These are phyloP conservation scores for Synanthedon formicaeformis DNA, from an alignment of 2,888 invertebrate genomes.

Conservation along the genomic window DNA sequence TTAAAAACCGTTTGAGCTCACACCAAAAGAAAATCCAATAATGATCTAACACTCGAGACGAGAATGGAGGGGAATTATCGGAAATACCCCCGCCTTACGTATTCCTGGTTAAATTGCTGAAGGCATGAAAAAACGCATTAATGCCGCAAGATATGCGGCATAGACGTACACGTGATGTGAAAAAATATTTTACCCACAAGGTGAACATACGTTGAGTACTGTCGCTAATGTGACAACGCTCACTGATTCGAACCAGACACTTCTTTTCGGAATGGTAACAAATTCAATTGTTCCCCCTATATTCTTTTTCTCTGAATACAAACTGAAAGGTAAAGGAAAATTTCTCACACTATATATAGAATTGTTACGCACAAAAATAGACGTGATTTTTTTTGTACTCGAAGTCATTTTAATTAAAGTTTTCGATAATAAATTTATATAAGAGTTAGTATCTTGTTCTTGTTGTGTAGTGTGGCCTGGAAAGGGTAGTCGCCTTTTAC, in stretches of 20 bases:
- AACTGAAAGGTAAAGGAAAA: no score
- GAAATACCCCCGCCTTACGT: conserved; percentile 17
- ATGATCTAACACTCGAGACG: conserved; percentile 13
- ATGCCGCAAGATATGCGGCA: conserved; percentile 19
- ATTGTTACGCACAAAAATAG: no score
- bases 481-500: no score
- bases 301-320: no score
- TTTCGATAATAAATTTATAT: no score
- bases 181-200: conserved; percentile 7
- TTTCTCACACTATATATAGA: no score
- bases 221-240: background rate
- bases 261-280: background rate
- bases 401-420: no score
- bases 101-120: conserved; percentile 22
- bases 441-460: no score
- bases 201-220: background rate
- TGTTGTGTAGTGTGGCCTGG: no score
- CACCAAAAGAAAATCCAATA: conserved; percentile 17
- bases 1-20: background rate
- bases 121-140: conserved; percentile 23
- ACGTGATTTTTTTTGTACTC: no score
- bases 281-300: no score
- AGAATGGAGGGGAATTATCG: conserved; percentile 20
- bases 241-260: background rate
- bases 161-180: conserved; percentile 22